phyloP scores from a whole-genome alignment of 2,113 vertebrate species.

The Ivindomyrus marchei region DNA sequence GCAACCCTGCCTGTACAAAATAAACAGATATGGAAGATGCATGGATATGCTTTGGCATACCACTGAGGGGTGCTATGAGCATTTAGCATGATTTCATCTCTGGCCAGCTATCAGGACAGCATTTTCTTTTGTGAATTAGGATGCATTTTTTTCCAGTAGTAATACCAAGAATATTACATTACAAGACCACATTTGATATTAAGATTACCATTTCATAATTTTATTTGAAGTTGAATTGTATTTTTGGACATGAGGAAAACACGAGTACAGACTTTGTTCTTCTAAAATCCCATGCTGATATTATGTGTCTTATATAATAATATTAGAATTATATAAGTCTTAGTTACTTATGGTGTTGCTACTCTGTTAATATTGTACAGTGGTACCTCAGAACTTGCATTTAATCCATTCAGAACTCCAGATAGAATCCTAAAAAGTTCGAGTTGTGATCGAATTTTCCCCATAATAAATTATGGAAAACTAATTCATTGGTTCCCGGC shows the following conservation, averaged over 20 bases:
- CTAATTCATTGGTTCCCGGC: no score
- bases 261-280: not conserved
- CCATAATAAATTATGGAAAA: no score
- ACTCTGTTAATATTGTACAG: not conserved
- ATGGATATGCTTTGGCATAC: not conserved
- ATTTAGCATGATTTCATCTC: not conserved
- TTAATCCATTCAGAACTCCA: no score
- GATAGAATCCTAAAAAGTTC: no score
- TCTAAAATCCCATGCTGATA: not conserved
- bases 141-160: not conserved
- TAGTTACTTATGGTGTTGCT: not conserved
- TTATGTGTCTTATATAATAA: no score
- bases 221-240: not conserved
- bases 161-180: not conserved
- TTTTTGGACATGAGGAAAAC: not conserved
- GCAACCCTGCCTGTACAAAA: not conserved
- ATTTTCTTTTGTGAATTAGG: not conserved
- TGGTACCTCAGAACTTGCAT: no score
- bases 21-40: not conserved
- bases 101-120: not conserved
- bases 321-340: not conserved
- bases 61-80: conserved; percentile 1
- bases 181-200: not conserved
- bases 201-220: not conserved
- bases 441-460: no score